A percentile compares a stretch with the other conserved stretches of the same genome.
These are phyloP conservation scores for Cyrtorhinus lividipennis DNA, from an alignment of 1,140 invertebrate species.

Conservation along the genomic window DNA sequence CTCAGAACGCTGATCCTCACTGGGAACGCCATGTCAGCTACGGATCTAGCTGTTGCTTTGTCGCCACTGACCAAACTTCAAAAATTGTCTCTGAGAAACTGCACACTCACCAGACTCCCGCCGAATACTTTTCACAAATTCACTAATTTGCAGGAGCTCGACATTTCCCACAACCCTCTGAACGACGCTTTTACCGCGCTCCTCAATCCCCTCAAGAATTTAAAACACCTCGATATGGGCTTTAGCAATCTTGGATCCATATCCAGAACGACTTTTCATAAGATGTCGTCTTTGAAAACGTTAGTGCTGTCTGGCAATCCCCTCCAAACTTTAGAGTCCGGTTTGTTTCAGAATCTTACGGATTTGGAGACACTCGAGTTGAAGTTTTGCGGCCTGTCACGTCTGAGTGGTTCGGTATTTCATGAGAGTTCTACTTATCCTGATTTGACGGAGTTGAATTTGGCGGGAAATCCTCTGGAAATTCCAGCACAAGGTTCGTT, in stretches of 20 bases:
- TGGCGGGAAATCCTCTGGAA: slow-evolving; percentile 49
- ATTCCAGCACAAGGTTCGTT: slow-evolving; percentile 36
- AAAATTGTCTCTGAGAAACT: slow-evolving; percentile 49
- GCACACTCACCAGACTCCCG: slow-evolving; percentile 43
- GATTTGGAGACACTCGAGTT: slow-evolving; percentile 48
- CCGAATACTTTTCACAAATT: slow-evolving; percentile 46
- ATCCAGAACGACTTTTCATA: slow-evolving; percentile 46
- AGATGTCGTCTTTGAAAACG: slow-evolving; percentile 49
- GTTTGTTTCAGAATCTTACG: slow-evolving; percentile 50
- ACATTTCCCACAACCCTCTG: slow-evolving; percentile 29
- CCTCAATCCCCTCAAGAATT: slow-evolving; percentile 44
- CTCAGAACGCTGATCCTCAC: slow-evolving; percentile 46
- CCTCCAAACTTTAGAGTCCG: slow-evolving; percentile 47
- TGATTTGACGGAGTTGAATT: slow-evolving; percentile 47
- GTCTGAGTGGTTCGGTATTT: slow-evolving; percentile 46
- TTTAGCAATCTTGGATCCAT: slow-evolving; percentile 52
- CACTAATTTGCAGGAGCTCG: slow-evolving; percentile 35
- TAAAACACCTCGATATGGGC: slow-evolving; percentile 57
- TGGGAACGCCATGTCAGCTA: slow-evolving; percentile 50
- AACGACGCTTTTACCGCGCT: slow-evolving; percentile 49
- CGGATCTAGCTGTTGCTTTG: slow-evolving; percentile 47
- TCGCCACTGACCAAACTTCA: slow-evolving; percentile 46
- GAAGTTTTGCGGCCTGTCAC: slow-evolving; percentile 47
- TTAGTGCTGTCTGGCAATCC: slow-evolving; percentile 52
- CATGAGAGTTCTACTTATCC: slow-evolving; percentile 47